Conservation (phyloP, 2,888 invertebrate genomes). For the Ellobium chinense region DNA sequence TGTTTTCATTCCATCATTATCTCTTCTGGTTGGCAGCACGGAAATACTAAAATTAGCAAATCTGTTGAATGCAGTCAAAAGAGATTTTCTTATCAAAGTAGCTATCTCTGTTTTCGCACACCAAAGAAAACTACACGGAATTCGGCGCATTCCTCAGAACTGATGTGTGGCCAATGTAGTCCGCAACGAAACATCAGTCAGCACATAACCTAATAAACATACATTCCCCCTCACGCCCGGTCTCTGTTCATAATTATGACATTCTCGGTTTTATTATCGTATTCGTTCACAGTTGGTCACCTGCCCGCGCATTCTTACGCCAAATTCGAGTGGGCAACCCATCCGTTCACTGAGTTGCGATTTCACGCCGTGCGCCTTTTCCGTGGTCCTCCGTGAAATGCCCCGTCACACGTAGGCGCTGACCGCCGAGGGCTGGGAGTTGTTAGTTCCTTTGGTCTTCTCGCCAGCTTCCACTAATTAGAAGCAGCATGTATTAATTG, state of each 20-base stretch:
- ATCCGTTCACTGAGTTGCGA: neutral
- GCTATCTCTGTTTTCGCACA: no score
- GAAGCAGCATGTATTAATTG: neutral
- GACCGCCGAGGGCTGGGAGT: neutral
- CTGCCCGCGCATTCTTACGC: neutral
- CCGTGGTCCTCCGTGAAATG: neutral
- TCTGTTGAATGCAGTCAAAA: no score
- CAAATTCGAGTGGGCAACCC: neutral
- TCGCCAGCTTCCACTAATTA: neutral
- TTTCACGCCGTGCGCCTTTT: neutral
- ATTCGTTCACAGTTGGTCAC: neutral
- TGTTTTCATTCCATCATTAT: no score
- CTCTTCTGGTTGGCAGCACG: no score
- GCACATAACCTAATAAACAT: no score
- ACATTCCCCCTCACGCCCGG: neutral
- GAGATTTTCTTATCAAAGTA: no score
- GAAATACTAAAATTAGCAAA: no score
- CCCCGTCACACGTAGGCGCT: neutral
- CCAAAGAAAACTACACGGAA: no score
- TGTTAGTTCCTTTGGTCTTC: neutral
- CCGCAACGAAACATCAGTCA: no score
- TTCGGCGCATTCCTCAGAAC: no score
- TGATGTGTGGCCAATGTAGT: no score
- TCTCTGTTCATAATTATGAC: neutral
- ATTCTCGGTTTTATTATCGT: neutral